phyloP scores from a whole-genome alignment of 2,113 vertebrate species.

The Xiphophorus maculatus region DNA sequence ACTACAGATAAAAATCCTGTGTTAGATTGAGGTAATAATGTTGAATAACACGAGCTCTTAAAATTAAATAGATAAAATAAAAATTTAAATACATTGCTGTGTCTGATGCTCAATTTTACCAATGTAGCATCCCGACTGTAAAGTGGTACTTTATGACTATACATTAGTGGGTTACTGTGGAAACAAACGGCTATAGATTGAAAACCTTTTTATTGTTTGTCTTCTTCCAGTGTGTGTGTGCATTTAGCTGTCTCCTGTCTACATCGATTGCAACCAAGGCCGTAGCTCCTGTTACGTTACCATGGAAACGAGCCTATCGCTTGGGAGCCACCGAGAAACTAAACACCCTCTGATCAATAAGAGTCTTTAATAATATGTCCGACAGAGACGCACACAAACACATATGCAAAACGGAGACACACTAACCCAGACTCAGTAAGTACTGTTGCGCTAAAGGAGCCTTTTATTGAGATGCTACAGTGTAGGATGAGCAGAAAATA shows the following conservation, averaged over 20 bases:
- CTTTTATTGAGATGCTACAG: conserved; percentile 36
- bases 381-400: neutral
- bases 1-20: neutral
- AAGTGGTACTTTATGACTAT: conserved; percentile 1
- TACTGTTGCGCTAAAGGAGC: conserved; percentile 34
- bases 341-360: conserved; percentile 77
- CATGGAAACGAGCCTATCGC: conserved; percentile 73
- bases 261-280: conserved; percentile 76
- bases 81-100: neutral
- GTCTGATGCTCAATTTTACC: neutral
- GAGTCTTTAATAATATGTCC: conserved; percentile 61
- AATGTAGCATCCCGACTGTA: neutral
- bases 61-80: neutral
- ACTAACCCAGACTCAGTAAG: conserved; percentile 23
- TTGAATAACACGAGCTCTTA: neutral
- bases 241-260: conserved; percentile 32
- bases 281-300: conserved; percentile 69
- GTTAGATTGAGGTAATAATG: neutral
- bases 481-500: conserved; percentile 25
- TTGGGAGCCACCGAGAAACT: conserved; percentile 67
- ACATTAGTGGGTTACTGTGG: conserved; percentile 17
- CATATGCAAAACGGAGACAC: conserved; percentile 33
- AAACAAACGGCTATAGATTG: conserved; percentile 20
- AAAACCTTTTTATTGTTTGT: conserved; percentile 47
- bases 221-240: conserved; percentile 7